These are phyloP conservation scores for Cartodere bifasciata DNA, from an alignment of 2,888 invertebrate species.

Conservation along the genomic window DNA sequence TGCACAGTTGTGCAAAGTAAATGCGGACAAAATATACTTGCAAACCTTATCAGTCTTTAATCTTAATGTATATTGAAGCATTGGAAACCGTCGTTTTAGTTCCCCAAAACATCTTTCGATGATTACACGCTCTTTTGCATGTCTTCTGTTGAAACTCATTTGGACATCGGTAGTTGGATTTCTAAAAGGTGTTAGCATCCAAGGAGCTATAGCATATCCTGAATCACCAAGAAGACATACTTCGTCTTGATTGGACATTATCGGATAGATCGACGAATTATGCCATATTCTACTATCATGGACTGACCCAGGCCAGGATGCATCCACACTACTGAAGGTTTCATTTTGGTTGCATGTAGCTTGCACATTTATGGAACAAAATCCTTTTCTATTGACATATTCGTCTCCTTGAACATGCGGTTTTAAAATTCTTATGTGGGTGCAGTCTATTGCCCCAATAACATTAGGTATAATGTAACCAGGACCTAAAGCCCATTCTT, in stretches of 20 bases:
- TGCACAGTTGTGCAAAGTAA: conserved; percentile 10
- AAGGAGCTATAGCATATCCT: conserved; percentile 16
- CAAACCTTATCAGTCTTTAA: neutral
- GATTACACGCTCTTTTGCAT: conserved; percentile 13
- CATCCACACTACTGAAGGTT: conserved; percentile 14
- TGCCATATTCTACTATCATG: conserved; percentile 14
- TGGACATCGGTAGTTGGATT: conserved; percentile 12
- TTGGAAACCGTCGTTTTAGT: conserved; percentile 15
- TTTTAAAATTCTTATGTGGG: conserved; percentile 14
- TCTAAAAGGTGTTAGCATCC: conserved; percentile 15
- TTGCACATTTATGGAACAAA: conserved; percentile 14
- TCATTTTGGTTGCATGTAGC: conserved; percentile 13
- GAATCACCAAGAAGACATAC: conserved; percentile 14
- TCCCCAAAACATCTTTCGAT: conserved; percentile 17
- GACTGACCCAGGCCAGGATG: conserved; percentile 14
- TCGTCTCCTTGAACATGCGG: conserved; percentile 11
- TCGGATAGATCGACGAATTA: conserved; percentile 11
- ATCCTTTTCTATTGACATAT: conserved; percentile 16
- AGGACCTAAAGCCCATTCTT: neutral
- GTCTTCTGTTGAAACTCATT: conserved; percentile 11
- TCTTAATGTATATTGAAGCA: conserved; percentile 6
- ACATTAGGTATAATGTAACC: neutral
- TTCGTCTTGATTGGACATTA: conserved; percentile 5
- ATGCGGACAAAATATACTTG: conserved; percentile 5
- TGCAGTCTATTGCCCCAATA: conserved; percentile 13